Base-by-base conservation (phyloP, 2,113 vertebrate species). In the Pterocles orientalis region DNA sequence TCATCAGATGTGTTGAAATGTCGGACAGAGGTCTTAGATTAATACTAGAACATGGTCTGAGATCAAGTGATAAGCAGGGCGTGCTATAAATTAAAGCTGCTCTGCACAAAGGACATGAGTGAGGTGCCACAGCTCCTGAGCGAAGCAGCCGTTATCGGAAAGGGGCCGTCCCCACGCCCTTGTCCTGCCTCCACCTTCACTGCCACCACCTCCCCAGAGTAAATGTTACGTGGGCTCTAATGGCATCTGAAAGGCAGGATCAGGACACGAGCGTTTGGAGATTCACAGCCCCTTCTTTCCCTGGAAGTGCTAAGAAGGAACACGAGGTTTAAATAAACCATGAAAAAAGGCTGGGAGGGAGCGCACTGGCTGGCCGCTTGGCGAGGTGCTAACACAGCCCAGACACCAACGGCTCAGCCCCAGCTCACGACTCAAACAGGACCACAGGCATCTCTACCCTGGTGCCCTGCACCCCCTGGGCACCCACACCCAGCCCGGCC, bases 371-470 rank as follows among this genome's bases (percentile, higher is more conserved):
- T 25, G 64, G 34, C 41, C 9, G 2, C 36, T 33, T 45, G 12
- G 62, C 54, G 9, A 47, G 51, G 71, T 33, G 66, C 47, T 56
- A 66, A 75, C 31, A 15, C 5, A 4, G 51, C 54, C 23, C 64
- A 31, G 58, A 7, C 54, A 18, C 50, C 31, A 62, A 56, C 6
- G 21, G 51, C 68, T 34, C 31, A 51, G 36, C 33, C 31, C 34
- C 1, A 36, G 70, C 62, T 39, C 54, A 53, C 1, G 4, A n/a
- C 13, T 16, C 0, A 0, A 71, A 51, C 12, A 5, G 64, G 57
- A 53, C 11, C 11, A 1, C 14, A 6, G 68, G 18, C 48, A 24
- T 7, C 18, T 18, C 41, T 8, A 4, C 58, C 18, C 73, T 10
- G 18, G 2, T 45, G 7, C 14, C 53, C 41, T 41, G 41, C 14